These are phyloP conservation scores for Latrodectus elegans DNA, from an alignment of 2,888 invertebrate genomes.

Conservation along the genomic window DNA sequence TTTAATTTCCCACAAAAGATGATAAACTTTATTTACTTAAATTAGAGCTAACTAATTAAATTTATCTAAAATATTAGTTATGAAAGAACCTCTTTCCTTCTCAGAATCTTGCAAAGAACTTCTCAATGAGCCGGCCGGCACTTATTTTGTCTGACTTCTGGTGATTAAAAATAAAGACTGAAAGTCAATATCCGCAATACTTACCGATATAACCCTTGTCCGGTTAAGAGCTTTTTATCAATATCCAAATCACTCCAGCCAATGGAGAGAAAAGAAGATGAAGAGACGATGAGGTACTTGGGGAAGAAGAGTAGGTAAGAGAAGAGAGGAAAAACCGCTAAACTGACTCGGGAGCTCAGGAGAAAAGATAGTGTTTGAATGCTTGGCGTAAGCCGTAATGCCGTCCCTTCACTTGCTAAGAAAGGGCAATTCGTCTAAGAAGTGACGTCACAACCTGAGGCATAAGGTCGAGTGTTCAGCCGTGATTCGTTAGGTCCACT, in stretches of 20 bases:
- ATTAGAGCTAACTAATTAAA: too few relatives aligned
- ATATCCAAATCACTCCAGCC: slow-evolving; percentile 37
- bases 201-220: slow-evolving; percentile 41
- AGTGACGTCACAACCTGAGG: slow-evolving; percentile 43
- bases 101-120: too few relatives aligned
- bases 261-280: slow-evolving; percentile 7
- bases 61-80: too few relatives aligned
- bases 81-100: too few relatives aligned
- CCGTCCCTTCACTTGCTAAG: slow-evolving; percentile 11
- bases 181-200: slow-evolving; percentile 15
- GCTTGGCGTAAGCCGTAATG: slow-evolving; percentile 38
- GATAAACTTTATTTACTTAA: too few relatives aligned
- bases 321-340: slow-evolving; percentile 17
- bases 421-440: slow-evolving; percentile 52
- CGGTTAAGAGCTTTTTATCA: slow-evolving; percentile 40
- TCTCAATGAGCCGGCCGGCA: too few relatives aligned
- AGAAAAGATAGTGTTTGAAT: slow-evolving; percentile 27
- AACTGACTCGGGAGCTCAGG: background rate
- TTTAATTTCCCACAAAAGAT: too few relatives aligned
- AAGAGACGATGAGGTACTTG: background rate
- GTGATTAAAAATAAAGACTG: background rate
- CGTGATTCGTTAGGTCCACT: slow-evolving; percentile 32
- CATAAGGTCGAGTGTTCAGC: slow-evolving; percentile 38
- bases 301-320: background rate
- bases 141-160: too few relatives aligned